Base-by-base conservation (phyloP, 2,113 vertebrate species). In the Axis porcinus region DNA sequence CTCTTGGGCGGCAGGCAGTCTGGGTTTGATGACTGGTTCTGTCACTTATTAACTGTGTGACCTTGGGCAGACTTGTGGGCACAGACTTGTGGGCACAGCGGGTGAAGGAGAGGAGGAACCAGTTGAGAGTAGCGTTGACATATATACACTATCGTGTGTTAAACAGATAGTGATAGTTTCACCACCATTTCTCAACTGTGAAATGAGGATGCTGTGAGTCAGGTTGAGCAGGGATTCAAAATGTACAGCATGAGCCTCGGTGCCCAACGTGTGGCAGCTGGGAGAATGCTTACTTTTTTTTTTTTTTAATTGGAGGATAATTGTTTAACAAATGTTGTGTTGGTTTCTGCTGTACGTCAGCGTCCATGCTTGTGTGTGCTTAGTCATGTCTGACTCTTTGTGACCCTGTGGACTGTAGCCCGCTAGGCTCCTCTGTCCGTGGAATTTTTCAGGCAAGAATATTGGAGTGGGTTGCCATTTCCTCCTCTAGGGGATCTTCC, bases 191-290 rank as follows among this genome's bases (percentile, higher is more conserved):
- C 54, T 95, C 67, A 62, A 0, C 74, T 81, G 64, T 30, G 82
- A 87, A 76, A 45, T 8, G 16, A 52, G 74, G 64, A 86, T 16
- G 0, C 45, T 19, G 5, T 79, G 19, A 86, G 25, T 52, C 60
- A 30, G 94, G 55, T 33, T 40, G 67, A 60, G 23, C 12, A 9
- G 43, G 89, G 90, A 83, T 55, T 67, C 52, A 45, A 40, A 64
- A 64, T 62, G 25, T 30, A 9, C 27, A 33, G 30, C 7, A 3
- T 0, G 2, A 64, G 33, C 17, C 13, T 0, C 7, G 10, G 52
- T 55, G 50, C 85, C 76, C 2, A 0, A 9, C 0, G 12, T 1
- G 2, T 4, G 28, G 85, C 81, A 33, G 27, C 79, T 40, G 14
- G 50, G 40, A 40, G 27, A 82, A 25, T 1, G 6, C 33, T 13